phyloP scores from a whole-genome alignment of 1,140 invertebrate species.

The Cotesia chilonis region DNA sequence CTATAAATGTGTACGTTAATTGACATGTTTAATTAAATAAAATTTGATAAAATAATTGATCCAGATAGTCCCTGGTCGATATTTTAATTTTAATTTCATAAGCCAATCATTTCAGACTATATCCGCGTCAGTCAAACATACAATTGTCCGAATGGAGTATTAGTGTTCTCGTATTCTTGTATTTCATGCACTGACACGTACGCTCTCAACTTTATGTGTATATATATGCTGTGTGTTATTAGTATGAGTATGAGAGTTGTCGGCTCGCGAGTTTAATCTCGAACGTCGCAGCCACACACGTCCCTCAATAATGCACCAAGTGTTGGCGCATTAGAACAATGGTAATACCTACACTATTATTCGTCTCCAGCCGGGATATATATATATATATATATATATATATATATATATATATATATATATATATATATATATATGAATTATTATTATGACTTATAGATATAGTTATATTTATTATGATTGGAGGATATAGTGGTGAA shows the following conservation, averaged over 20 bases:
- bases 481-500: constrained; percentile 23
- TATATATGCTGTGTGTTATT: neutral
- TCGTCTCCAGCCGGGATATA: no score
- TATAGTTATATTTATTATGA: neutral
- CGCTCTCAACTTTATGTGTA: neutral
- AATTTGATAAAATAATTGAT: neutral
- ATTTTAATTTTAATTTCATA: no score
- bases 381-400: no score
- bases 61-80: no score
- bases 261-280: constrained; percentile 30
- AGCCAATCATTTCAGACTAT: neutral
- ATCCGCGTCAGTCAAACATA: neutral
- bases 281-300: constrained; percentile 19
- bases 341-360: neutral
- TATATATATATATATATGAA: no score
- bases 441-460: no score
- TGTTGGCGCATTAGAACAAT: constrained; percentile 33
- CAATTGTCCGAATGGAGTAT: constrained; percentile 8
- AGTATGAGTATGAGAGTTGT: neutral
- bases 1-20: no score
- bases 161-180: constrained; percentile 1
- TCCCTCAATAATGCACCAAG: constrained; percentile 25
- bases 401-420: no score
- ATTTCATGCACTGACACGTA: neutral
- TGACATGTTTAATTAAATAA: neutral